A percentile compares a stretch with the other conserved stretches of the same genome.
phyloP scores from a whole-genome alignment of 2,797 vertebrate genomes.

The Betta splendens region DNA sequence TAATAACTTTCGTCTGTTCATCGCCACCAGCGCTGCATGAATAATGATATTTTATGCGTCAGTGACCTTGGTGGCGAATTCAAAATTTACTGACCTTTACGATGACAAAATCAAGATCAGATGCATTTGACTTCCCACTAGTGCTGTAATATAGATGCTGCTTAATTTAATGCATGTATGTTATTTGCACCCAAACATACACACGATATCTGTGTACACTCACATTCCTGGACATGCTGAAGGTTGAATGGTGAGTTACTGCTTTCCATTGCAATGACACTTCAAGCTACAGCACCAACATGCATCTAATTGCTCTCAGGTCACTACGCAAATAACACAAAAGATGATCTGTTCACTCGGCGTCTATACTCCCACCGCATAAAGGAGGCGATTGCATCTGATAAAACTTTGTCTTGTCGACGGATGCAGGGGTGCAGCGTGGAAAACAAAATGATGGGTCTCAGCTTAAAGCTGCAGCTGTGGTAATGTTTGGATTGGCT shows the following conservation, averaged over 20 bases:
- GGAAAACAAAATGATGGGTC: conserved; percentile 35
- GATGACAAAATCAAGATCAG: conserved; percentile 47
- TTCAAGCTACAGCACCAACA: conserved; percentile 15
- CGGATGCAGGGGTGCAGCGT: conserved; percentile 15
- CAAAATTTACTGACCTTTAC: conserved; percentile 64
- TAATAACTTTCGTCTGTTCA: conserved; percentile 37
- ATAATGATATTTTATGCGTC: conserved; percentile 57
- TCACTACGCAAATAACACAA: conserved; percentile 1
- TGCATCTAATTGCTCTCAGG: conserved; percentile 32
- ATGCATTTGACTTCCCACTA: conserved; percentile 25
- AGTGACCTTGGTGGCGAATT: conserved; percentile 40
- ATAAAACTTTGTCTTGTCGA: conserved; percentile 1
- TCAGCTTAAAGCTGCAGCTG: conserved; percentile 55
- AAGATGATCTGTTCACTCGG: background rate
- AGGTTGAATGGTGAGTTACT: conserved; percentile 46
- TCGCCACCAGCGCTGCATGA: conserved; percentile 47
- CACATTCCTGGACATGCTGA: conserved; percentile 16
- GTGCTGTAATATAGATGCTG: background rate
- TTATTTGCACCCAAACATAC: background rate
- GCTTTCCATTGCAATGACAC: conserved; percentile 23
- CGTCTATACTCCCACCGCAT: background rate
- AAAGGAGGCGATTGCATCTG: background rate
- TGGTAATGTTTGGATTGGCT: conserved; percentile 64
- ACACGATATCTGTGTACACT: background rate
- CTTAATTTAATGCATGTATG: background rate